phyloP scores from a whole-genome alignment of 2,113 vertebrate genomes.

The Poecile atricapillus region DNA sequence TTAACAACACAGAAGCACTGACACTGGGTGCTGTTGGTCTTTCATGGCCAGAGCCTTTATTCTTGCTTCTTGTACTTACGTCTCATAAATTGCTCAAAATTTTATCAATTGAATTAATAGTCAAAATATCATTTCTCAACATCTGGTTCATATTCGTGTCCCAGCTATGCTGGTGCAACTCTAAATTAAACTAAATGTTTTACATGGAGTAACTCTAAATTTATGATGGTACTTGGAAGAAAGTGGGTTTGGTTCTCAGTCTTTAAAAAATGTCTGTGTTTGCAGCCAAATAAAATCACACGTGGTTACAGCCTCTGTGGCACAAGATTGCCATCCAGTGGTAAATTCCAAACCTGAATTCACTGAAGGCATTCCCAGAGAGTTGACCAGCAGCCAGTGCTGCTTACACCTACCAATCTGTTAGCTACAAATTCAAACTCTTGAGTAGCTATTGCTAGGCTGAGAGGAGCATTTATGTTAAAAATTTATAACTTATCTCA shows the following conservation, averaged over 20 bases:
- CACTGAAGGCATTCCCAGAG: accelerated
- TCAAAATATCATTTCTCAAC: neutral
- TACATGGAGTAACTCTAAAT: neutral
- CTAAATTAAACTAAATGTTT: neutral
- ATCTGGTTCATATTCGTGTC: constrained; percentile 10
- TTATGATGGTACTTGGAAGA: neutral
- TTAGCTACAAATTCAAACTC: neutral
- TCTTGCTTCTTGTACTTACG: neutral
- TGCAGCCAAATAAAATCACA: neutral
- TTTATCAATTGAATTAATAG: neutral
- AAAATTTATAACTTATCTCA: neutral
- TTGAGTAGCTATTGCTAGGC: neutral
- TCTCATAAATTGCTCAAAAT: neutral
- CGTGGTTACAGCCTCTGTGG: neutral
- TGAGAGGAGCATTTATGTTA: neutral
- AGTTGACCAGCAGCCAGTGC: neutral
- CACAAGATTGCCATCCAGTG: constrained; percentile 54
- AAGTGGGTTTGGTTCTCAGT: neutral
- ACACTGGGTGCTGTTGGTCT: neutral
- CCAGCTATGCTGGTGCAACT: neutral
- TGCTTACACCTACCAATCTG: neutral
- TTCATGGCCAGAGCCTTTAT: neutral
- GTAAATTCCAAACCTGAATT: neutral
- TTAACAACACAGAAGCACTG: neutral
- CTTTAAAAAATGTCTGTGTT: neutral